phyloP scores from a whole-genome alignment of 2,113 vertebrate genomes.

The Aphyosemion australe region DNA sequence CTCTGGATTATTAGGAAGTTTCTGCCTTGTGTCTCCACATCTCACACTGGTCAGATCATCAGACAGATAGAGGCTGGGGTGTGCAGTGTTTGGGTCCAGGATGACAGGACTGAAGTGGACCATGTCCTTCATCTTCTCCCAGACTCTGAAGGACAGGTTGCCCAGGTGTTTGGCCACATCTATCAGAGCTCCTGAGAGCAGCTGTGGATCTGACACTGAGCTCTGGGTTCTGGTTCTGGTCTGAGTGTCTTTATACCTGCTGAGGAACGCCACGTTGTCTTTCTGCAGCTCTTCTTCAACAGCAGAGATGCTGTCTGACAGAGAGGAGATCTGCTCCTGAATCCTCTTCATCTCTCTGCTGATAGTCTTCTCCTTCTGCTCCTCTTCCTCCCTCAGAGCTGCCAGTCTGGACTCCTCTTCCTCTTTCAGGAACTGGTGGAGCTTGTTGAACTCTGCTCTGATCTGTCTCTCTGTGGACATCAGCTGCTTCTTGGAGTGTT shows the following conservation, averaged over 20 bases:
- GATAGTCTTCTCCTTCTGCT: slow-evolving; percentile 39
- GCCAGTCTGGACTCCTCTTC: slow-evolving; percentile 56
- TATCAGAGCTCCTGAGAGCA: slow-evolving; percentile 39
- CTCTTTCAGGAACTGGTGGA: slow-evolving; percentile 52
- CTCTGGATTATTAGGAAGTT: slow-evolving; percentile 58
- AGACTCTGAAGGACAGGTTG: slow-evolving; percentile 55
- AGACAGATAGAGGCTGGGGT: slow-evolving; percentile 16
- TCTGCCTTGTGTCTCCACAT: accelerated
- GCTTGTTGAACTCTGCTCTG: slow-evolving; percentile 40
- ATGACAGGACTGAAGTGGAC: slow-evolving; percentile 50
- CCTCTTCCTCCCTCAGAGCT: slow-evolving; percentile 51
- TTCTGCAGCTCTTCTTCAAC: slow-evolving; percentile 51
- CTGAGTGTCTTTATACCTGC: slow-evolving; percentile 40
- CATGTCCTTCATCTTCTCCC: slow-evolving; percentile 48
- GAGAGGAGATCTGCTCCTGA: slow-evolving; percentile 42
- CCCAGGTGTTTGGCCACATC: slow-evolving; percentile 60
- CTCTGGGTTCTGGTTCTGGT: slow-evolving; percentile 36
- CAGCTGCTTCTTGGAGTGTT: slow-evolving; percentile 40
- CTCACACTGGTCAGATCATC: slow-evolving; percentile 60
- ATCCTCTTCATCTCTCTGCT: slow-evolving; percentile 31
- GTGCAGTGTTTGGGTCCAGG: slow-evolving; percentile 62
- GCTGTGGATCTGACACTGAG: slow-evolving; percentile 38
- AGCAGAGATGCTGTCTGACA: slow-evolving; percentile 46
- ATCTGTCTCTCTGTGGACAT: slow-evolving; percentile 47
- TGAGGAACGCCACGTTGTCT: slow-evolving; percentile 30